Evolutionary conservation across 2,113 vertebrate genomes (phyloP), one percentile per base, ranked within the genome.

Genomic region (Stictonetta naevosa): DNA sequence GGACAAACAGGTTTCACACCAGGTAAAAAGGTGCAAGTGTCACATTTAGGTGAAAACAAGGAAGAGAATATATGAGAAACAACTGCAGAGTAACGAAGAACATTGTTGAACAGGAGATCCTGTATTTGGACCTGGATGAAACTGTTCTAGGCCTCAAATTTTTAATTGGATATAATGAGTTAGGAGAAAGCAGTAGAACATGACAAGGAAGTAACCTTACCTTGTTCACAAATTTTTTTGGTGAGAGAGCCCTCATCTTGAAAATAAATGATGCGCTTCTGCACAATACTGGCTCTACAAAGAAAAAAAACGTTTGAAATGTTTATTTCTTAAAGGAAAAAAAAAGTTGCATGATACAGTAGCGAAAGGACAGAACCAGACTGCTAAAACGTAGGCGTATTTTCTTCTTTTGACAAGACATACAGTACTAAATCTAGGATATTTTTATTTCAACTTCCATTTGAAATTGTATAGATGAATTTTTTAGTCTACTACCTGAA

Each of bases 181-280:
- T 42, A 66, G 34, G 22, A 82, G 46, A 83, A 93, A 46, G 26
- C 55, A 2, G 4, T 18, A 56, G 52, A 85, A n/a, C 8, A 29
- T 0, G 1, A 13, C 4, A 40, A 78, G 59, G 25, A 58, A 6
- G 5, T 34, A n/a, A 63, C 29, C 97, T 96, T 98, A 99, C 99
- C 99, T 99, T 98, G 99, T 96, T 99, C 99, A 98, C 99, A 99
- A 93, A 99, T 98, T 94, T 97, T 98, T 98, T 99, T 99, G 23
- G 99, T 99, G 91, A 99, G 98, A 59, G 98, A 98, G 55, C 99
- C 99, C 92, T 99, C 99, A 95, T 99, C 99, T 97, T 99, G 99
- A 97, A 99, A 99, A 98, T 99, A 99, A 97, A 99, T 99, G 31
- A 99, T 99, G 89, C 98, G 98, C 91, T 99, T 99, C 98, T 99